These are phyloP conservation scores for Tragulus kanchil DNA, from an alignment of 2,113 vertebrate genomes.

Conservation along the genomic window DNA sequence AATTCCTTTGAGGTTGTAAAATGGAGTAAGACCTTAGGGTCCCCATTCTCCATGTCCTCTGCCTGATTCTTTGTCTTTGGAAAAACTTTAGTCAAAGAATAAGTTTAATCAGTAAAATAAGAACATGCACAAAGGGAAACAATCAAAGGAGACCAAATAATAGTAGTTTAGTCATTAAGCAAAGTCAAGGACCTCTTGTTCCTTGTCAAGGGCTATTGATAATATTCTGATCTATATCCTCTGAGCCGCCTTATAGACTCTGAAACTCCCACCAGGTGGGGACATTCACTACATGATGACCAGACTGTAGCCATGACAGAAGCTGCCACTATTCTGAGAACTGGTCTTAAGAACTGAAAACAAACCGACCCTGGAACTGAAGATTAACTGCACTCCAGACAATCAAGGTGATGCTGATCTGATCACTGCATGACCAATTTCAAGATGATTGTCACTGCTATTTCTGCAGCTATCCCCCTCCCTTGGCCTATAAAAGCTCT, in stretches of 20 bases:
- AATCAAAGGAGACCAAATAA: background rate
- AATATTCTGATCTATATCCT: background rate
- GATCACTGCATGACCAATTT: fast-evolving
- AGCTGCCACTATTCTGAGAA: background rate
- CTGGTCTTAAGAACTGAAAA: background rate
- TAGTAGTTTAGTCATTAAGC: background rate
- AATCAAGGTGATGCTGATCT: fast-evolving
- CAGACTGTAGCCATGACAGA: background rate
- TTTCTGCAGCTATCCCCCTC: background rate
- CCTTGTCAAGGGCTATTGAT: background rate
- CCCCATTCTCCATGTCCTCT: background rate
- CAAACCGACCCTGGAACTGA: background rate
- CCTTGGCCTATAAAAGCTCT: background rate
- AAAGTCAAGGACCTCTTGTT: background rate
- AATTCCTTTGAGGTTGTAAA: background rate
- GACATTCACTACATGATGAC: fast-evolving
- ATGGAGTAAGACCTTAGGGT: background rate
- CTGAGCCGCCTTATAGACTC: background rate
- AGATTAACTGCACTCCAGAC: background rate
- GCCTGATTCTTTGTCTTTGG: background rate
- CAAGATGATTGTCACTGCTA: background rate
- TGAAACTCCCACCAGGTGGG: background rate
- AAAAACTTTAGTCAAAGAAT: background rate
- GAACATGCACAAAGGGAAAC: background rate
- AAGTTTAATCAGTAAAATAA: background rate